phyloP scores from a whole-genome alignment of 2,888 invertebrate genomes.

The Anarsia innoxiella region DNA sequence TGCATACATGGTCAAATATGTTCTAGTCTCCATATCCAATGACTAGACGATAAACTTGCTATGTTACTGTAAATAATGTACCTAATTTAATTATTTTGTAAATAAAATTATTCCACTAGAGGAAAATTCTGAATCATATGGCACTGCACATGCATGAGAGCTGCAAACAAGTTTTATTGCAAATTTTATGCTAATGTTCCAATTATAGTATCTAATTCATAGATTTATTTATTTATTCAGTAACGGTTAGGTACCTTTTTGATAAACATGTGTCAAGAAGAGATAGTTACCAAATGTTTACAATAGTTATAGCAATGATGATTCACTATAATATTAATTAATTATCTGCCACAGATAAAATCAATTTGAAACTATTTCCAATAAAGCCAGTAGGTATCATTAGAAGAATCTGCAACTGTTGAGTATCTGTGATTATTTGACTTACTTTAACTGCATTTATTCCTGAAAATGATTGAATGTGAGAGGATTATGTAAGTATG shows the following conservation, averaged over 20 bases:
- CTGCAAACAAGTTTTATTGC: no score
- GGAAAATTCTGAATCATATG: constrained; percentile 8
- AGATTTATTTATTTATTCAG: constrained; percentile 6
- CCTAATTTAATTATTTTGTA: constrained; percentile 74
- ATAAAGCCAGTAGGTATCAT: no score
- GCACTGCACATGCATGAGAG: constrained; percentile 1
- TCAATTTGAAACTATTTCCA: no score
- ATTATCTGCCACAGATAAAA: no score
- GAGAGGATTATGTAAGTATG: no score
- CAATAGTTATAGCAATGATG: no score
- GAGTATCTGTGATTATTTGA: no score
- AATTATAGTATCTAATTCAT: constrained; percentile 1
- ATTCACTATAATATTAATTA: no score
- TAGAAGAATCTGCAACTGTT: no score
- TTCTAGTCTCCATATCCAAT: constrained; percentile 84
- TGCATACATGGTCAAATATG: constrained; percentile 94
- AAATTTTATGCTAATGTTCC: no score
- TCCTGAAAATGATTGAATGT: no score
- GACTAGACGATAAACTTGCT: constrained; percentile 41
- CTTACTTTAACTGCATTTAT: no score
- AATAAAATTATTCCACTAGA: constrained; percentile 29
- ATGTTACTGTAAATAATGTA: constrained; percentile 59
- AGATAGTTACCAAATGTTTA: constrained; percentile 10
- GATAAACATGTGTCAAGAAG: constrained; percentile 3
- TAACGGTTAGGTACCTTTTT: constrained; percentile 8